These are phyloP conservation scores for Notiomystis cincta DNA, from an alignment of 2,113 vertebrate species.

Conservation along the genomic window DNA sequence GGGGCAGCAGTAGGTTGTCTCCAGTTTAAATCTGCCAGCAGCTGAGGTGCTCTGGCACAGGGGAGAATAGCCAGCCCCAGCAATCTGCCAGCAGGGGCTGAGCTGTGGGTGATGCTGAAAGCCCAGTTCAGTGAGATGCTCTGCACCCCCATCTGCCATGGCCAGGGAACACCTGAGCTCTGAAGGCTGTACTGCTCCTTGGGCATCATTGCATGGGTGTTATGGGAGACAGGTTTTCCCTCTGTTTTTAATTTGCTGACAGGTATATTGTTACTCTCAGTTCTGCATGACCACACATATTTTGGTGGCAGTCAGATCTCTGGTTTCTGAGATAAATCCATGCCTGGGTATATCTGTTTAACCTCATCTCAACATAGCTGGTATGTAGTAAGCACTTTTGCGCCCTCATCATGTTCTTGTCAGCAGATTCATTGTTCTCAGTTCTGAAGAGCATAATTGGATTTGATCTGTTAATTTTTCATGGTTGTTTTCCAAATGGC, in stretches of 20 bases:
- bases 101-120: not conserved
- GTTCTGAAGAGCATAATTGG: not conserved
- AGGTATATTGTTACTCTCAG: not conserved
- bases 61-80: not conserved
- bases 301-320: rapidly evolving
- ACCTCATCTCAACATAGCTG: not conserved
- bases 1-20: not conserved
- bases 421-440: not conserved
- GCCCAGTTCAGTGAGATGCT: too few relatives aligned
- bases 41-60: not conserved
- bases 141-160: not conserved
- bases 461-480: not conserved
- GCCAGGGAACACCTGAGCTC: not conserved
- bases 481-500: not conserved
- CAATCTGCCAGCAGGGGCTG: rapidly evolving
- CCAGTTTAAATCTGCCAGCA: not conserved
- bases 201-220: not conserved
- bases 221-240: not conserved
- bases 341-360: not conserved
- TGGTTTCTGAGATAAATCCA: not conserved
- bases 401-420: not conserved
- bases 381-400: not conserved
- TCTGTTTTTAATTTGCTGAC: not conserved
- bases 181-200: not conserved
- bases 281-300: not conserved